Base-by-base conservation (phyloP, 1,140 invertebrate genomes). In the Zelostemma sp. region DNA sequence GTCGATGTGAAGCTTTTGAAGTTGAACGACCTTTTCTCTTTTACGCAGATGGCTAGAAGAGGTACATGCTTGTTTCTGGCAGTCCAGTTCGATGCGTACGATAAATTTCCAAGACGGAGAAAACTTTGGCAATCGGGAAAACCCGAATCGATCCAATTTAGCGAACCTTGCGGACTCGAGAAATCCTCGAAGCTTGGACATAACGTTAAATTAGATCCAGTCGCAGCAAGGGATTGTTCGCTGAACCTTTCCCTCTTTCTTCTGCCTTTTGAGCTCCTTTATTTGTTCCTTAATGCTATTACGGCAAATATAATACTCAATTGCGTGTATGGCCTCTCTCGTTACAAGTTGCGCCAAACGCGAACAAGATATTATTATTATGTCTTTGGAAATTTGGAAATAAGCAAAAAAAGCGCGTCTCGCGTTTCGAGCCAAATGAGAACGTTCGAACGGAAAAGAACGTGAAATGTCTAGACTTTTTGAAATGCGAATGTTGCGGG, bases 131-230 rank as follows among this genome's bases (percentile, higher is more conserved):
- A 67, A 72, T 67, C 31, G 54, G 31, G 21, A 40, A 35, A 31
- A 41, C 46, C 45, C 28, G 55, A 63, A 59, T 63, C 68, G 54
- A 72, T 72, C 68, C 68, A 67, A 72, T 72, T 72, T 72, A 48
- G 59, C 55, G 41, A 58, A 47, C 43, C 54, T 61, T 63, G 58
- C 63, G 54, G 48, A 45, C 49, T 58, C 43, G 46, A 62, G 59
- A 65, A 71, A 71, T 65, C 57, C 55, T 56, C 63, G 46, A 55
- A 49, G 58, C 63, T 66, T 41, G 63, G 57, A 67, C 50, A 56
- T 71, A 65, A 65, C 68, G 63, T 63, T 71, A 66, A 71, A 71
- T 71, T 71, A 66, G 63, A 71, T 71, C 51, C 56, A 45, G 53
- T 57, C 57, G 40, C 48, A 35, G 47, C 35, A 53, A 59, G 55